Evolutionary conservation across 2,797 vertebrate species (phyloP), one percentile per base, ranked within the genome.

Genomic region (Gobionotothen gibberifrons): DNA sequence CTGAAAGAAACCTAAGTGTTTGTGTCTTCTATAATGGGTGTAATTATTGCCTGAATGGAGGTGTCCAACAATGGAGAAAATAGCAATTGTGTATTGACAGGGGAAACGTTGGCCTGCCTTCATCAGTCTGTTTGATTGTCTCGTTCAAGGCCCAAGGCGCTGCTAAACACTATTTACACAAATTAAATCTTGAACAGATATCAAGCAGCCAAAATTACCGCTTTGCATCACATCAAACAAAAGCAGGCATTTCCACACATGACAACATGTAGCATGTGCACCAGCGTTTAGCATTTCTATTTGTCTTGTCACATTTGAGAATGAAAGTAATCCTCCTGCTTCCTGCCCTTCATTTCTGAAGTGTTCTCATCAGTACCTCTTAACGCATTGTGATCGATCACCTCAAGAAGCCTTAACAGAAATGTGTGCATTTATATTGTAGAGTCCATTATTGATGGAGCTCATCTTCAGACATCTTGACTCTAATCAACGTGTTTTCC

Each of bases 1-100:
- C 49, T 65, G 67, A 82, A 81, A 78, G 70, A 81, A 81, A 71
- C 55, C 71, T 51, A 72, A 87, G 74, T 51, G 55, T 54, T 78
- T 51, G 10, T 77, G 76, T 87, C 59, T 89, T 89, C 78, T 88
- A 67, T 87, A 74, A 83, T 84, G 74, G 67, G 26, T 76, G 72
- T 82, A 90, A 92, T 93, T 91, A 88, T 57, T 75, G 73, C 57
- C 52, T 84, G 75, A 89, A 88, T 85, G 68, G 82, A 88, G 48
- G 74, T 84, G 76, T 82, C 74, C 77, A 87, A 82, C 81, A 89
- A 89, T 86, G 55, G 74, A 83, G 53, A 59, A 74, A 87, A 84
- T 60, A 88, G 76, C 67, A 54, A 60, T 51, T 55, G 57, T 64
- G 69, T 72, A 68, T 83, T 88, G 87, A 87, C 89, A 84, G 73